Evolutionary conservation across 2,797 vertebrate species (phyloP).

Genomic region (Pseudopleuronectes americanus): DNA sequence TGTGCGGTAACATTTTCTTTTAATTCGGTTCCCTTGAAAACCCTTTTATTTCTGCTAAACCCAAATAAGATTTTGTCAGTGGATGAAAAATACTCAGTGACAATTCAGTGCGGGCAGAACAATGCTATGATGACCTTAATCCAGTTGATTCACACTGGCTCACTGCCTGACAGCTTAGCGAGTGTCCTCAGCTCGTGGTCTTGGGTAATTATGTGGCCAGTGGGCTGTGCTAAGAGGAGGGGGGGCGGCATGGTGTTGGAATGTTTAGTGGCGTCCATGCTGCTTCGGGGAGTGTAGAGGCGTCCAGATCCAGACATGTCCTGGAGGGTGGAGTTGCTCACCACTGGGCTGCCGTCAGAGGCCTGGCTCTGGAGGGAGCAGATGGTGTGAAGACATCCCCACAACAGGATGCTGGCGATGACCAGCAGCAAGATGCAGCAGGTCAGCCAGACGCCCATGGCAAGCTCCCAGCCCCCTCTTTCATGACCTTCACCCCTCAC

Average conservation of each 20-base stretch:
- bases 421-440: slow-evolving; percentile 88
- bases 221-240: slow-evolving; percentile 56
- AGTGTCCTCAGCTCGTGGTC: slow-evolving; percentile 67
- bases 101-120: slow-evolving; percentile 37
- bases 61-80: slow-evolving; percentile 3
- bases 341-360: slow-evolving; percentile 25
- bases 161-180: slow-evolving; percentile 61
- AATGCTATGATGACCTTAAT: slow-evolving; percentile 69
- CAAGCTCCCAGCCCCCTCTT: slow-evolving; percentile 85
- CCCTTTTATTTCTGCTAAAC: neutral
- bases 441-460: slow-evolving; percentile 89
- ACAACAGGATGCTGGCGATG: slow-evolving; percentile 85
- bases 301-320: slow-evolving; percentile 45
- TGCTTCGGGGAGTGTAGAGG: slow-evolving; percentile 59
- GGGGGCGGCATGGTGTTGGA: slow-evolving; percentile 72
- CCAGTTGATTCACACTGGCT: slow-evolving; percentile 57
- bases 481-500: slow-evolving; percentile 66
- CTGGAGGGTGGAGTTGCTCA: slow-evolving; percentile 32
- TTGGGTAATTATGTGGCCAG: slow-evolving; percentile 37
- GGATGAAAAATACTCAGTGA: slow-evolving; percentile 34
- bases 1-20: neutral
- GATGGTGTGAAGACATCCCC: slow-evolving; percentile 85
- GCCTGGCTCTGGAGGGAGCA: slow-evolving; percentile 72
- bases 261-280: slow-evolving; percentile 65
- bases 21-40: neutral